Base-by-base conservation (phyloP, 2,888 invertebrate species). In the Lepidochrysops patricia region DNA sequence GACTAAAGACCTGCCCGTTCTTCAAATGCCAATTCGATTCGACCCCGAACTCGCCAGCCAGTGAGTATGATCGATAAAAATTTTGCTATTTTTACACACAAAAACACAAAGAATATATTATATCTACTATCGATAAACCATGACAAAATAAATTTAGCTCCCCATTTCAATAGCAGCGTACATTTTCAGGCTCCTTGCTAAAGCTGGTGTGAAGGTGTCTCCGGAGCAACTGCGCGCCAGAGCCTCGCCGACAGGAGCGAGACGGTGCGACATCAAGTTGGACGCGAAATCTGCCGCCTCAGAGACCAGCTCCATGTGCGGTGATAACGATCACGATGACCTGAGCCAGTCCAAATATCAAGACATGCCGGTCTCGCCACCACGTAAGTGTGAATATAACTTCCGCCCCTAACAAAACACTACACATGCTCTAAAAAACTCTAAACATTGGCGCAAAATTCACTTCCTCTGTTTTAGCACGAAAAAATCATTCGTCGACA, bases 11-110 rank as follows among this genome's bases (percentile, higher is more conserved):
- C 89, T 97, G 70, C 97, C 97, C 7, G 97, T 97, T 49, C 87
- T 97, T 67, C 97, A 97, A 63, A 97, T 97, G 97, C 97, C 97
- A 23, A 95, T 96, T 63, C 93, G 96, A 23, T 97, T 97, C 79
- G 96, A 97, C 82, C 97, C 97, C 0, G 96, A 96, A 65, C 90
- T 97, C 57, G 97, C 97, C 61, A 94, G 95, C 84, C 91, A 91
- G 92, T 92, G 73, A 83, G 86, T 84, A 69, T 34, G 6, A 61
- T 59, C 25, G n/a, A 15, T 23, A 23, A 13, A 57, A 23, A n/a
- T 23, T 4, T 32, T 32, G 7, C 13, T 12, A 12, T 52, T 34
- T 29, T 12, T 34, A 34, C n/a, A n/a, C 6, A n/a, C 12, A n/a
- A 34, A n/a, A 34, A 29, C 5, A 29, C 7, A 5, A n/a, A n/a